Evolutionary conservation across 2,797 vertebrate species (phyloP), one percentile per base, ranked within the genome.

Genomic region (Megaceryle alcyon): DNA sequence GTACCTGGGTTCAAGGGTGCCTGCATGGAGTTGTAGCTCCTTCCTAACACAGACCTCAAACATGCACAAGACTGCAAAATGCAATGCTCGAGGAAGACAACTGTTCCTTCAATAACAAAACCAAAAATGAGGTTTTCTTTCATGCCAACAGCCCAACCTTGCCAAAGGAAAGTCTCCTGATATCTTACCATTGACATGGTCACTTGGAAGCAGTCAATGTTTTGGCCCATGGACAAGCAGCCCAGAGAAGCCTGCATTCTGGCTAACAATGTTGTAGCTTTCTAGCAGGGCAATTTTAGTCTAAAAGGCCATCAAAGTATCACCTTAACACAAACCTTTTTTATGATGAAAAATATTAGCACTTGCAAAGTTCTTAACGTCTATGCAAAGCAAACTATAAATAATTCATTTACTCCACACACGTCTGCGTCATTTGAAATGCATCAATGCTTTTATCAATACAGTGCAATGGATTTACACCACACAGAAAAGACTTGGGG

Each of bases 321-420:
- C 66, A 92, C 63, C 72, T 86, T 23, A 80, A 44, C 6, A 22
- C 7, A 82, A 76, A 68, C 18, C 56, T 54, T 90, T 73, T 39
- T 65, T 84, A 73, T 53, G 39, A 56, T 54, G 83, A 82, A 90
- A 89, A 94, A 86, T 87, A 92, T 76, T 77, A 87, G 43, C 79
- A 71, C 49, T 86, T 92, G 69, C 25, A 80, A 89, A 91, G 66
- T 92, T 91, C 87, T 94, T 95, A 93, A 93, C 88, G 77, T 87
- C 71, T 89, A 94, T 73, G 85, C 82, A 92, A 94, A 95, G 76
- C 49, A 94, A 92, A 33, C 17, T 54, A 92, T 94, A 95, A 96
- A 96, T 97, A 94, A 91, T 88, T 94, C 57, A 94, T 87, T 69
- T 73, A 48, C 46, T 88, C 65, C n/a, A 70, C 60, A 46, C 0